Conservation (phyloP, 1,140 invertebrate species). For the Penaeus japonicus region DNA sequence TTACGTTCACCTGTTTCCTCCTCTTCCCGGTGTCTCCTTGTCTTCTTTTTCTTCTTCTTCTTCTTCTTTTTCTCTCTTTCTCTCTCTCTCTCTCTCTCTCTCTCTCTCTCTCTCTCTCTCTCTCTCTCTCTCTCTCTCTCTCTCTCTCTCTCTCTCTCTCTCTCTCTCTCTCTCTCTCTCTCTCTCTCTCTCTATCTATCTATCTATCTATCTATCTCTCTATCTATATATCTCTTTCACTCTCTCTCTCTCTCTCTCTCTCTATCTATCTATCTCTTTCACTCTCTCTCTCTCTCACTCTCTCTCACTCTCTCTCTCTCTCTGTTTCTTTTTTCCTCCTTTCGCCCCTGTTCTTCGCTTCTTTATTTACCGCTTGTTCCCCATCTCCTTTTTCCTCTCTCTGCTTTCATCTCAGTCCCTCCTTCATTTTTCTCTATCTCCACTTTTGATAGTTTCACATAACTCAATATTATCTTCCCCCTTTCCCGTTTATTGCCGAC, state of each 20-base stretch:
- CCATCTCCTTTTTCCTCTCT: background rate
- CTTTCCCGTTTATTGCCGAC: background rate
- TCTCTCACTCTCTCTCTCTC: conserved; percentile 21
- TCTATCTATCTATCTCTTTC: background rate
- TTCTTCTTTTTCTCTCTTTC: background rate
- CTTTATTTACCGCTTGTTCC: background rate
- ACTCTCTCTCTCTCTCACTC: conserved; percentile 23
- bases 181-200: background rate
- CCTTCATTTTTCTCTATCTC: background rate
- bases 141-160: background rate
- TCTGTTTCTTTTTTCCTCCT: background rate
- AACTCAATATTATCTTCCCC: background rate
- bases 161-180: background rate
- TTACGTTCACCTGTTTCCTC: background rate
- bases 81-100: background rate
- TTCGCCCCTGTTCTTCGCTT: conserved; percentile 3
- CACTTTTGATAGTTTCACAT: background rate
- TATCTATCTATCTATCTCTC: background rate
- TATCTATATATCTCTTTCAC: background rate
- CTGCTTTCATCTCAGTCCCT: background rate
- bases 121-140: background rate
- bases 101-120: background rate
- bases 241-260: background rate
- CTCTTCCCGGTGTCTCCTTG: background rate
- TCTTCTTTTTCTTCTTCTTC: background rate